phyloP scores from a whole-genome alignment of 2,888 invertebrate species.

The Scelioninae gen. 1 region DNA sequence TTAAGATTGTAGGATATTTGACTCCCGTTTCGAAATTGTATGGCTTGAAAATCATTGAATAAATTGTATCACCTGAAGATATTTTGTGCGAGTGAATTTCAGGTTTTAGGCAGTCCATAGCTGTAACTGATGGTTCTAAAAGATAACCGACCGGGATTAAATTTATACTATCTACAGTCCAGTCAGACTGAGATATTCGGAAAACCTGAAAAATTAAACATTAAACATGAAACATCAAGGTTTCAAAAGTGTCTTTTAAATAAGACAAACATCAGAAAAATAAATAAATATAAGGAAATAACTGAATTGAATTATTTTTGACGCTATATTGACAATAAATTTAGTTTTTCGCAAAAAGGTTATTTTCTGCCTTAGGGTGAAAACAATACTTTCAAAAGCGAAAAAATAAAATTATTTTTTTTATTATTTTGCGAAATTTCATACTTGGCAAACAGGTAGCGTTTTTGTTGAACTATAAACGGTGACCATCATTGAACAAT shows the following conservation, averaged over 20 bases:
- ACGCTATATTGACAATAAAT: too few species aligned
- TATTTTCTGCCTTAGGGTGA: too few species aligned
- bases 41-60: slow-evolving; percentile 96
- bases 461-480: slow-evolving; percentile 93
- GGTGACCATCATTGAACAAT: slow-evolving; percentile 92
- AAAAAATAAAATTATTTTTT: slow-evolving; percentile 17
- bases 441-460: slow-evolving; percentile 89
- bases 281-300: too few species aligned
- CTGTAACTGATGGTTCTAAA: slow-evolving; percentile 87
- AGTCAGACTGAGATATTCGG: slow-evolving; percentile 88
- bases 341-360: too few species aligned
- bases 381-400: too few species aligned
- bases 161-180: slow-evolving; percentile 89
- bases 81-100: slow-evolving; percentile 90
- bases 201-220: too few species aligned
- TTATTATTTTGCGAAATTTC: background rate
- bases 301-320: too few species aligned
- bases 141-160: slow-evolving; percentile 90
- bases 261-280: too few species aligned
- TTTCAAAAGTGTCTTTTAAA: too few species aligned
- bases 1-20: slow-evolving; percentile 96
- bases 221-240: too few species aligned
- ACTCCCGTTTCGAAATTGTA: slow-evolving; percentile 88
- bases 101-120: slow-evolving; percentile 88
- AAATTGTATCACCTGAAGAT: slow-evolving; percentile 89